Conservation (phyloP, 1,140 invertebrate species). For the Calliphora vicina region DNA sequence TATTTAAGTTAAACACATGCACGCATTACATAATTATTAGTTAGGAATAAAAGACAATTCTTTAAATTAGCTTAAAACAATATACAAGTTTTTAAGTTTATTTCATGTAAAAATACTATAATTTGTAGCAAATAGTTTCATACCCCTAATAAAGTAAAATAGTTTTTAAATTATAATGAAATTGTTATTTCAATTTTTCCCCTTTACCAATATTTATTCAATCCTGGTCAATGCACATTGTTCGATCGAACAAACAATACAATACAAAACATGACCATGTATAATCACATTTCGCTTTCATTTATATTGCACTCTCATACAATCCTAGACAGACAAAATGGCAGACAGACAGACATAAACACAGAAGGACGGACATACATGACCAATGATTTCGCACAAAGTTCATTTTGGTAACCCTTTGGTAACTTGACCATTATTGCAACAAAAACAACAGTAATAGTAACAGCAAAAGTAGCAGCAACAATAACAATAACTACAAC, state of each 20-base stretch:
- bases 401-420: background rate
- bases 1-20: background rate
- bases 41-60: background rate
- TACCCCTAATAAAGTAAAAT: too few species aligned
- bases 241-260: background rate
- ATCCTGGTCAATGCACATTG: background rate
- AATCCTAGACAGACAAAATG: background rate
- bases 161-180: background rate
- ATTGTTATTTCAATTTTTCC: too few species aligned
- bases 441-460: background rate
- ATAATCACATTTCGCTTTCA: conserved; percentile 5
- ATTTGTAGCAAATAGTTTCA: too few species aligned
- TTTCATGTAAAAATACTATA: too few species aligned
- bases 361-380: background rate
- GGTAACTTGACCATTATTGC: background rate
- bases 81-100: too few species aligned
- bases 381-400: background rate
- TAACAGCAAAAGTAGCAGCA: background rate
- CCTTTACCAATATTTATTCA: background rate
- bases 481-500: background rate
- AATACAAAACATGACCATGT: background rate
- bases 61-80: too few species aligned
- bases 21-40: background rate
- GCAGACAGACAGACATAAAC: background rate
- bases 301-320: background rate